Conservation (phyloP, 2,888 invertebrate genomes). For the Athetis lepigone region DNA sequence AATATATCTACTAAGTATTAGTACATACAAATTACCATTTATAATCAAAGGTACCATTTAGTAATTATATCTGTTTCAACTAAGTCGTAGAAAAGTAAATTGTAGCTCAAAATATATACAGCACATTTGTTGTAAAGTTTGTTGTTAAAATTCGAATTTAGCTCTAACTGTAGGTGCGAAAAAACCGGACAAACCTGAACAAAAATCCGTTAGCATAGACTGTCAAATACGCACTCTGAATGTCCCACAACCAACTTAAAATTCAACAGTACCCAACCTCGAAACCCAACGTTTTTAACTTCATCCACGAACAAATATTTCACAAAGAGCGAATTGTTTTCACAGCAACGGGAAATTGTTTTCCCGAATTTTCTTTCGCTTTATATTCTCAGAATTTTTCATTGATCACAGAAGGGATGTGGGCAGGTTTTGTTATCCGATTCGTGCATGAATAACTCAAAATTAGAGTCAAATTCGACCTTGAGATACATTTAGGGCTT, state of each 20-base stretch:
- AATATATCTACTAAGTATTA: too few relatives aligned
- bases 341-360: constrained; percentile 48
- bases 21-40: too few relatives aligned
- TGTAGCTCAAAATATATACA: too few relatives aligned
- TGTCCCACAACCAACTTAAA: constrained; percentile 42
- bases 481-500: constrained; percentile 48
- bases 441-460: constrained; percentile 60
- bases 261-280: constrained; percentile 35
- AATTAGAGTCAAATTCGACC: constrained; percentile 53
- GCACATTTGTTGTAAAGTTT: too few relatives aligned
- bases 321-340: constrained; percentile 60
- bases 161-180: too few relatives aligned
- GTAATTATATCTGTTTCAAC: too few relatives aligned
- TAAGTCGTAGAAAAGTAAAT: too few relatives aligned
- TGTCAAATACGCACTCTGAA: constrained; percentile 27
- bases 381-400: constrained; percentile 54
- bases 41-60: too few relatives aligned
- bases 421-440: constrained; percentile 12
- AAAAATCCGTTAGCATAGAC: too few relatives aligned
- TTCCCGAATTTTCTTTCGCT: constrained; percentile 43
- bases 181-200: too few relatives aligned
- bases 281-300: constrained; percentile 40
- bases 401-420: constrained; percentile 54
- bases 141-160: too few relatives aligned
- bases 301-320: constrained; percentile 56